Conservation (phyloP, 2,888 invertebrate genomes). For the Melieria crassipennis region DNA sequence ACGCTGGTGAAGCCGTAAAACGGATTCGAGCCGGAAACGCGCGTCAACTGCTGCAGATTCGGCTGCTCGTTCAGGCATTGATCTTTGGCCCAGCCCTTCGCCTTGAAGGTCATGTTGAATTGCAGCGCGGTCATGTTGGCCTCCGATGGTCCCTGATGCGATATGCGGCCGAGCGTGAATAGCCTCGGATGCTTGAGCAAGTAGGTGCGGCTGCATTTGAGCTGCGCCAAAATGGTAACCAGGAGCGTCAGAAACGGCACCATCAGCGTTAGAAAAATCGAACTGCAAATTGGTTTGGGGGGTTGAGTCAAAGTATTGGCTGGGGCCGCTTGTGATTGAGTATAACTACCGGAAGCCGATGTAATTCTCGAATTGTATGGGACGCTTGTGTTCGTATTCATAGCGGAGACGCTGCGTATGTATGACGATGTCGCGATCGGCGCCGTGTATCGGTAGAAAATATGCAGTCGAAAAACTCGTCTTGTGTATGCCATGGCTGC, state of each 20-base stretch:
- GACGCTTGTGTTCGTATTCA: conserved; percentile 73
- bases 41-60: conserved; percentile 71
- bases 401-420: conserved; percentile 80
- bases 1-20: conserved; percentile 84
- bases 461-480: conserved; percentile 6
- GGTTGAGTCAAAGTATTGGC: not conserved
- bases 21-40: conserved; percentile 66
- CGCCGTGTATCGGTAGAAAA: conserved; percentile 76
- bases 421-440: conserved; percentile 79
- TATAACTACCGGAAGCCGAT: conserved; percentile 64
- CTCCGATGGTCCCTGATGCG: conserved; percentile 72
- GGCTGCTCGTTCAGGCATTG: conserved; percentile 70
- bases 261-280: conserved; percentile 13
- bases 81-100: conserved; percentile 77
- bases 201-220: conserved; percentile 70
- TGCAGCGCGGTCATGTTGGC: conserved; percentile 69
- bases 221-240: conserved; percentile 69
- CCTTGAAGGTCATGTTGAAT: conserved; percentile 75
- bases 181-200: conserved; percentile 73
- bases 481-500: not conserved
- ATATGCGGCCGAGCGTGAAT: conserved; percentile 76
- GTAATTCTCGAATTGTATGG: conserved; percentile 80
- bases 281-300: conserved; percentile 6
- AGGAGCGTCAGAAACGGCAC: conserved; percentile 66
- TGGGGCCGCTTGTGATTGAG: not conserved